Evolutionary conservation across 2,113 vertebrate genomes (phyloP).

Genomic region (Bos indicus): DNA sequence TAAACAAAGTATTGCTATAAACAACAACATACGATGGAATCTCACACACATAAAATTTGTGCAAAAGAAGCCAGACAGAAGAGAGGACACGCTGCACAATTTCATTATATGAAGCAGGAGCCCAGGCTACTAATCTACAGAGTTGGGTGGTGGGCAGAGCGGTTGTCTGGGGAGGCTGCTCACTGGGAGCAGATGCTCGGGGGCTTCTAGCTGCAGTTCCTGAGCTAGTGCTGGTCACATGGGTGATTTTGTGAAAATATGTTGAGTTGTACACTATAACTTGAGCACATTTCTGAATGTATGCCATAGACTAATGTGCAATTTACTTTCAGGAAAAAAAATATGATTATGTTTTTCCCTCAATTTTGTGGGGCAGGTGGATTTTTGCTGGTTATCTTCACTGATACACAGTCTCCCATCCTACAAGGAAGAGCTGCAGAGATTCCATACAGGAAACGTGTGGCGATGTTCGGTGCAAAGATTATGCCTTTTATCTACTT

Average conservation of each 20-base stretch:
- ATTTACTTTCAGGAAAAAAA: background rate
- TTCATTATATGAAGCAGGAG: background rate
- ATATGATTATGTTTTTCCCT: background rate
- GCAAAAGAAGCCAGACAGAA: background rate
- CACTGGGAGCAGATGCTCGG: fast-evolving
- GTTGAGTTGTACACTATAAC: background rate
- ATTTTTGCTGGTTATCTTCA: background rate
- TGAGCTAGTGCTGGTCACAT: background rate
- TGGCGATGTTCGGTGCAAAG: slow-evolving; percentile 6
- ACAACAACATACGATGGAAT: background rate
- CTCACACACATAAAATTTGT: background rate
- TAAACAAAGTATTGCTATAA: background rate
- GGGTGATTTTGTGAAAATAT: background rate
- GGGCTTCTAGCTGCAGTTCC: background rate
- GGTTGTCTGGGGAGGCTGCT: background rate
- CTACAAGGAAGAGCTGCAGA: background rate
- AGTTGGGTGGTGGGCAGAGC: background rate
- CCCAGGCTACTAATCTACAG: background rate
- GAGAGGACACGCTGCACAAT: background rate
- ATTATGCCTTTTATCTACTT: slow-evolving; percentile 44
- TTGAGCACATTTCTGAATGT: background rate
- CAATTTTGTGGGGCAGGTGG: background rate
- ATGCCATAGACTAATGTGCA: background rate
- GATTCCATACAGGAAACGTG: background rate
- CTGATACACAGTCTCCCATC: background rate